A percentile compares a stretch with the other conserved stretches of the same genome.
These are phyloP conservation scores for Microcaecilia unicolor DNA, from an alignment of 2,797 vertebrate genomes.

Conservation along the genomic window DNA sequence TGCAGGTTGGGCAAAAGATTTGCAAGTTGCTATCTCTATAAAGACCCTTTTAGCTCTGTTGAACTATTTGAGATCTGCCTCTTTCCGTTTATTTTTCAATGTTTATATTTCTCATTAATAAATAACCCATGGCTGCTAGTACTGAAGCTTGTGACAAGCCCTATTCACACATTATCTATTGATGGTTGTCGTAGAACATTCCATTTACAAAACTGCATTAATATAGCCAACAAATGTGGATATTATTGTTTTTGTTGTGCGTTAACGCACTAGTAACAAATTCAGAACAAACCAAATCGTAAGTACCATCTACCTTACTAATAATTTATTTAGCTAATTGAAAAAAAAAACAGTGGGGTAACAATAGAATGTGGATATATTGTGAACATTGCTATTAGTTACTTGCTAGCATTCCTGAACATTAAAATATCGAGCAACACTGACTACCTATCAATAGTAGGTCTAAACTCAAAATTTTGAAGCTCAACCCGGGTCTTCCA, in stretches of 20 bases:
- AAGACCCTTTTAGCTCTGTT: neutral
- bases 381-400: too few species aligned
- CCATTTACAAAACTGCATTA: too few species aligned
- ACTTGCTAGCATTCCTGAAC: too few species aligned
- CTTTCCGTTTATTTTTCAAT: neutral
- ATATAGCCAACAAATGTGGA: slow-evolving; percentile 21
- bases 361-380: too few species aligned
- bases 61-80: neutral
- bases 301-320: slow-evolving; percentile 37
- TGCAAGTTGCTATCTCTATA: neutral
- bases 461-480: too few species aligned
- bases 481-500: too few species aligned
- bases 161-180: neutral
- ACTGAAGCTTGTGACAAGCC: neutral
- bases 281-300: slow-evolving; percentile 35
- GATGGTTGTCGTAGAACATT: too few species aligned
- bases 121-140: slow-evolving; percentile 18
- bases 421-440: too few species aligned
- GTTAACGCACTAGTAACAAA: slow-evolving; percentile 10
- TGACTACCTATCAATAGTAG: too few species aligned
- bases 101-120: slow-evolving; percentile 21
- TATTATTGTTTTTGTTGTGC: slow-evolving; percentile 16
- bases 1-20: neutral
- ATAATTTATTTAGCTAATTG: neutral
- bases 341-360: too few species aligned